Base-by-base conservation (phyloP, 2,888 invertebrate species). In the Tuberolachnus salignus region DNA sequence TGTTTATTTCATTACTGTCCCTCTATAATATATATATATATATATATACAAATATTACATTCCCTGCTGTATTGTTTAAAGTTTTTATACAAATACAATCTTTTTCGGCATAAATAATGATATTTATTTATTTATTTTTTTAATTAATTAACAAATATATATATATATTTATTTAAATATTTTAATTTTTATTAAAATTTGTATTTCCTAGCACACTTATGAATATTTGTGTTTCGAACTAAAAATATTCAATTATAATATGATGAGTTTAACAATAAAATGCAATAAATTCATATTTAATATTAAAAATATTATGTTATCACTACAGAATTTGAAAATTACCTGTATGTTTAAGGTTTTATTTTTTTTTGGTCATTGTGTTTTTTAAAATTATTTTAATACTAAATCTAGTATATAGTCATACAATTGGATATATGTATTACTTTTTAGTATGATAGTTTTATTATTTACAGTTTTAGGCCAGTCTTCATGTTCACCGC, bases 401-500 rank as follows among this genome's bases (percentile, higher is more conserved):
- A 75, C 74, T 75, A 75, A 75, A 75, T 75, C n/a, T 69, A 70
- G 21, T 42, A 49, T 23, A 23, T 49, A 73, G 34, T 46, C 14
- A 66, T 23, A 26, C 13, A 53, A 14, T 21, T 10, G n/a, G 2
- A 9, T 67, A 3, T 49, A 14, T 61, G 81, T 73, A 59, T 59
- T 69, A 67, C 16, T 44, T 59, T 64, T 67, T 53, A 61, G 63
- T 69, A 21, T 70, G 80, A 19, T 21, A 16, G 19, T 61, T 78
- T 72, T 67, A 19, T 82, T 81, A 82, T 83, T 87, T 88, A 82
- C 89, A 95, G 94, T 94, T 87, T 86, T 94, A 87, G 95, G 95
- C 85, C 90, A 95, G 83, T 94, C 95, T 71, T 91, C 94, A 53
- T 69, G 78, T 42, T 95, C 95, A 49, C 95, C 95, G 87, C 92